A percentile compares a stretch with the other conserved stretches of the same genome.
Conservation (phyloP, 2,888 invertebrate genomes). For the Sphecodes monilicornis region DNA sequence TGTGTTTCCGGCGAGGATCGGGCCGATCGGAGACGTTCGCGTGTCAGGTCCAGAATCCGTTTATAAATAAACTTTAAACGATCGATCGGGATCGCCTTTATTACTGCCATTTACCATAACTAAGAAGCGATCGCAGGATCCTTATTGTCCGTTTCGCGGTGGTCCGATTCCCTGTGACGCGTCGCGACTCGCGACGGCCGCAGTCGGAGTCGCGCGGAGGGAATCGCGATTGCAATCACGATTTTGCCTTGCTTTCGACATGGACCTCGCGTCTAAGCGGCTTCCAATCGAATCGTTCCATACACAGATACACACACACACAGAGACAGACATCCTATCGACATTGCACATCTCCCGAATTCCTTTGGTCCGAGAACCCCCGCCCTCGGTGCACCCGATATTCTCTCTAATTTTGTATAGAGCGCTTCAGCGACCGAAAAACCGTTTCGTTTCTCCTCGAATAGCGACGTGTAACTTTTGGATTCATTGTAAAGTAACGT, state of each 20-base stretch:
- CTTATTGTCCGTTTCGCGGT: neutral
- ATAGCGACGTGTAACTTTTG: constrained; percentile 45
- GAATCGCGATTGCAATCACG: constrained; percentile 25
- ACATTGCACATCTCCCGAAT: constrained; percentile 9
- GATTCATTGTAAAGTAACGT: constrained; percentile 58
- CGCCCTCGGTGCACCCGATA: constrained; percentile 13
- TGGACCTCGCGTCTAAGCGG: neutral
- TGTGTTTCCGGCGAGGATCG: neutral
- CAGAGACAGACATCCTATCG: neutral
- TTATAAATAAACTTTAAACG: no score
- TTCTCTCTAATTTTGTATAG: constrained; percentile 40
- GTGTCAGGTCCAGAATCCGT: constrained; percentile 16
- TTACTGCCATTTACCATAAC: constrained; percentile 52
- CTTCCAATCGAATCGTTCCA: constrained; percentile 10
- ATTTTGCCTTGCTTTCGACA: constrained; percentile 48
- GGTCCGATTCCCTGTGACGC: neutral
- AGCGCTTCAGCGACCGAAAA: constrained; percentile 39
- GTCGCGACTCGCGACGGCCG: neutral
- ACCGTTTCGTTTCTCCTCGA: constrained; percentile 12
- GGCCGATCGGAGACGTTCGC: constrained; percentile 6
- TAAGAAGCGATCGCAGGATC: constrained; percentile 9
- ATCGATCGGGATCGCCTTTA: constrained; percentile 34
- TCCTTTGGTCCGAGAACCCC: neutral
- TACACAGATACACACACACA: neutral
- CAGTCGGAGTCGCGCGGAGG: no score